Conservation (phyloP, 2,797 vertebrate species). For the Semotilus atromaculatus region DNA sequence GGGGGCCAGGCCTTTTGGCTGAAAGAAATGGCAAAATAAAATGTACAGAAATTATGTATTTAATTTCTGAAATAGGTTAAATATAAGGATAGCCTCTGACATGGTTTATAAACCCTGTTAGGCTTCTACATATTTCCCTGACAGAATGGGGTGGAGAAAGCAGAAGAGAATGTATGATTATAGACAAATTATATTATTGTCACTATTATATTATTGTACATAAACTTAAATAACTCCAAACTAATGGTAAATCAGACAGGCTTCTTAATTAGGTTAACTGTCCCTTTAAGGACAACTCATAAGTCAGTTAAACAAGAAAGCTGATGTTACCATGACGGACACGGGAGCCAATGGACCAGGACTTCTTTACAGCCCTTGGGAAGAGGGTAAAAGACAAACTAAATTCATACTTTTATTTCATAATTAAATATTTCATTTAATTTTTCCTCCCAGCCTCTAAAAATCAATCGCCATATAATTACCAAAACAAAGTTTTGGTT, state of each 20-base stretch:
- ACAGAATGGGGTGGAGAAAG: background rate
- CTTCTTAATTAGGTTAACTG: background rate
- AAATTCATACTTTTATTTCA: no score
- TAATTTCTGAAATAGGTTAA: background rate
- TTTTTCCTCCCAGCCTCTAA: background rate
- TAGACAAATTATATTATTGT: background rate
- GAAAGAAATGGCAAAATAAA: conserved; percentile 12
- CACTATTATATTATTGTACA: background rate
- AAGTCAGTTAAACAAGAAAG: conserved; percentile 11
- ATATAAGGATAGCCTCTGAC: conserved; percentile 9
- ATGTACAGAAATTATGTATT: background rate
- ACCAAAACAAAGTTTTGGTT: background rate
- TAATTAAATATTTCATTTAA: background rate
- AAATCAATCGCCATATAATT: background rate
- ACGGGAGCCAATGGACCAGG: background rate
- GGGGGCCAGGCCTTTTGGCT: conserved; percentile 1
- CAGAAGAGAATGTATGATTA: background rate
- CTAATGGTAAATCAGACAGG: background rate
- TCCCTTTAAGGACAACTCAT: background rate
- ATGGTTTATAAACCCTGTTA: conserved; percentile 7
- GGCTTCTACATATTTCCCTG: background rate
- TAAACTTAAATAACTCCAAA: background rate
- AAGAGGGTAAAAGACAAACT: background rate
- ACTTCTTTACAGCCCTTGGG: conserved; percentile 15
- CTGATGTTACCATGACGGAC: background rate